These are phyloP conservation scores for Cosmia pyralina DNA, from an alignment of 2,888 invertebrate genomes.

Conservation along the genomic window DNA sequence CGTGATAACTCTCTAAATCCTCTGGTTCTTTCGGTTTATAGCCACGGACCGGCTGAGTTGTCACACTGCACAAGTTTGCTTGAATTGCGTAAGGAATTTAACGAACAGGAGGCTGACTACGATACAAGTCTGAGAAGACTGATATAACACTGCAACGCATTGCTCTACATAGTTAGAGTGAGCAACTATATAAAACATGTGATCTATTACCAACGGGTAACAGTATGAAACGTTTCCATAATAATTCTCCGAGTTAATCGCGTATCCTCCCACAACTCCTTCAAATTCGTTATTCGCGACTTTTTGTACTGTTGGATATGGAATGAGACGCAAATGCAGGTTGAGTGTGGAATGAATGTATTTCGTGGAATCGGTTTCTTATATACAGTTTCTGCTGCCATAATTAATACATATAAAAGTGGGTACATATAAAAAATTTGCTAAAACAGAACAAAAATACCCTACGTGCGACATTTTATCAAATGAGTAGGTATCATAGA, in stretches of 20 bases:
- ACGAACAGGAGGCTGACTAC: conserved; percentile 52
- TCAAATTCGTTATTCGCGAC: conserved; percentile 64
- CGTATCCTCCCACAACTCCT: conserved; percentile 63
- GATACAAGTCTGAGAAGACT: conserved; percentile 27
- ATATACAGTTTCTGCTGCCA: too few relatives aligned
- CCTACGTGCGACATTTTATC: too few relatives aligned
- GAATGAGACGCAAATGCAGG: too few relatives aligned
- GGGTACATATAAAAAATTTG: too few relatives aligned
- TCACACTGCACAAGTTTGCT: conserved; percentile 66
- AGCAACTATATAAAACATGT: conserved; percentile 46
- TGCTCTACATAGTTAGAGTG: conserved; percentile 44
- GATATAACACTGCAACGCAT: conserved; percentile 56
- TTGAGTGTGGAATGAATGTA: too few relatives aligned
- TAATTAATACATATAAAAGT: too few relatives aligned
- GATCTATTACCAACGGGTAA: conserved; percentile 64
- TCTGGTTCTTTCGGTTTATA: conserved; percentile 57
- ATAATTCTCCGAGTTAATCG: background rate
- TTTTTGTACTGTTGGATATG: too few relatives aligned
- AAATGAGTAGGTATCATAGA: too few relatives aligned
- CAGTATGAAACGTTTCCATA: conserved; percentile 44
- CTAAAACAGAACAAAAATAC: too few relatives aligned
- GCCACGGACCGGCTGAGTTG: conserved; percentile 65
- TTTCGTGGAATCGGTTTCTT: too few relatives aligned
- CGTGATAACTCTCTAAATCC: conserved; percentile 54
- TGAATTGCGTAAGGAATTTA: conserved; percentile 67